A percentile compares a stretch with the other conserved stretches of the same genome.
Conservation (phyloP, 2,888 invertebrate species). For the Latheticus oryzae region DNA sequence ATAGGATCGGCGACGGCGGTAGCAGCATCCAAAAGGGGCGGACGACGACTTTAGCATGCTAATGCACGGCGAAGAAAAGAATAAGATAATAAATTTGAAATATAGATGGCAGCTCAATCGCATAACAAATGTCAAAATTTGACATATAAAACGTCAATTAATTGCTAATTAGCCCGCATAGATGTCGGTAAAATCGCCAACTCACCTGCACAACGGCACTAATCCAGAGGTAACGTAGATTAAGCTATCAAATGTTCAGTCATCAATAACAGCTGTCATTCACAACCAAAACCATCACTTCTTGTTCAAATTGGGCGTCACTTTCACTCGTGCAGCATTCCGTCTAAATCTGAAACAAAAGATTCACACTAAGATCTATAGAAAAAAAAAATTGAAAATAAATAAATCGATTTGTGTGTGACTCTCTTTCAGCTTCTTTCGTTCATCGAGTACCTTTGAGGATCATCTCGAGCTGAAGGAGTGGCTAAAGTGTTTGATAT, state of each 20-base stretch:
- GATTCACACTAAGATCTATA: constrained; percentile 1
- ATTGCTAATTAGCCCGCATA: too few relatives aligned
- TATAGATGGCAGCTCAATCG: too few relatives aligned
- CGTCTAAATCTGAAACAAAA: constrained; percentile 38
- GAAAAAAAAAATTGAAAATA: too few relatives aligned
- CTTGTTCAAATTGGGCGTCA: constrained; percentile 48
- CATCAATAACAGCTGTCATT: constrained; percentile 42
- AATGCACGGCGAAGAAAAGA: too few relatives aligned
- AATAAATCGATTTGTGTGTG: too few relatives aligned
- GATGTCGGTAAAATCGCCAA: too few relatives aligned
- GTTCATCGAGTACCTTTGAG: constrained; percentile 28
- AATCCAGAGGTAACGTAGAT: constrained; percentile 38
- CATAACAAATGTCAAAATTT: too few relatives aligned
- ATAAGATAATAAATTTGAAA: too few relatives aligned
- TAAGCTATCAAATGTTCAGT: constrained; percentile 39
- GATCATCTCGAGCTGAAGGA: constrained; percentile 31
- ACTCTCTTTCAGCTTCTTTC: too few relatives aligned
- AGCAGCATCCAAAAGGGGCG: constrained; percentile 45
- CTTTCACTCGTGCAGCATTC: constrained; percentile 39
- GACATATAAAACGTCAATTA: too few relatives aligned
- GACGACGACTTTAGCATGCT: constrained; percentile 38
- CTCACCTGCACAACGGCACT: constrained; percentile 41
- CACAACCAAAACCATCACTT: constrained; percentile 42
- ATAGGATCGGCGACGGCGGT: constrained; percentile 46
- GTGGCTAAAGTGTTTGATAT: constrained; percentile 34